Evolutionary conservation across 2,888 invertebrate genomes (phyloP), one percentile per base, ranked within the genome.

Genomic region (Cosmorhoe ocellata): DNA sequence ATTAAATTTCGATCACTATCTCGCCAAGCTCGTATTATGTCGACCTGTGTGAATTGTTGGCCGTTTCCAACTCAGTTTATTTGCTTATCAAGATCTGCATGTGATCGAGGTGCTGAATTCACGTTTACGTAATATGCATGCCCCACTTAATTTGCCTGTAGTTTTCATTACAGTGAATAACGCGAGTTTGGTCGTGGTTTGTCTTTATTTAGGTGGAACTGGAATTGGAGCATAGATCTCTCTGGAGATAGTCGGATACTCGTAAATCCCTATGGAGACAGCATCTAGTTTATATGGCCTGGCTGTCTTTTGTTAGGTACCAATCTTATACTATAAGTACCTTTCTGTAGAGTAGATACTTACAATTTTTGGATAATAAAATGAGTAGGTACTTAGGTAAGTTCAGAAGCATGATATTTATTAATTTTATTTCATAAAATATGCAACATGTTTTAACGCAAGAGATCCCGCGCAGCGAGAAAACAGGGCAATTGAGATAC

Each of bases 1-100:
- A 79, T 79, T 76, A 74, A 76, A 74, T 73, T 71, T 66, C 67
- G 74, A 74, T 77, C 63, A 50, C 58, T 71, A 74, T 78, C 76
- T 66, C 54, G 48, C 49, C 58, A 58, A 58, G 51, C 61, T 59
- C 56, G 57, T 56, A 44, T 54, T 60, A 63, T 60, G 61, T 58
- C 61, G 64, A 61, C 60, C 57, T 48, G 49, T 58, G 56, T 60
- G 64, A 64, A 59, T 54, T 65, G 58, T 59, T 50, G 58, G 53
- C 54, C 61, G 55, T 63, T 64, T 61, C 50, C 62, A 58, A 56
- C 59, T 58, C 58, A 42, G 53, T 57, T 59, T 61, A 63, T 61
- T 59, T 49, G 52, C 58, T 64, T 59, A 66, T 61, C 59, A 61
- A 64, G 59, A 64, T 62, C 49, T 41, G 52, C 53, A 50, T 58